Evolutionary conservation across 1,140 invertebrate genomes (phyloP).

Genomic region (Atta texana): DNA sequence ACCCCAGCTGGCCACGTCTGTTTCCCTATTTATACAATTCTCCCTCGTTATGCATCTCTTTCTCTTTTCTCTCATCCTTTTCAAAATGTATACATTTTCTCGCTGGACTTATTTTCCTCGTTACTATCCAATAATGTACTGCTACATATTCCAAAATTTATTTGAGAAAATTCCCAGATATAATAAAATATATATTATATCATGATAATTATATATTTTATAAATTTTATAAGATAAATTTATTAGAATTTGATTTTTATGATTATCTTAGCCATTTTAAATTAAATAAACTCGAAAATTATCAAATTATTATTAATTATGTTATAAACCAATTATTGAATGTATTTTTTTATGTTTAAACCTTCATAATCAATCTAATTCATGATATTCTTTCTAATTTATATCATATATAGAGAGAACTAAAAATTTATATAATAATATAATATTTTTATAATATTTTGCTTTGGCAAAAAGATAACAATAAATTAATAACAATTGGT

Average conservation of each 20-base stretch:
- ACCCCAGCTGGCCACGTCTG: slow-evolving; percentile 76
- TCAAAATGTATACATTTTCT: slow-evolving; percentile 34
- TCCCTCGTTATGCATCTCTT: slow-evolving; percentile 69
- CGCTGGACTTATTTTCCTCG: slow-evolving; percentile 9
- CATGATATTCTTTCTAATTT: not conserved
- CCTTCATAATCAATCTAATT: not conserved
- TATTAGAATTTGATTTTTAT: not conserved
- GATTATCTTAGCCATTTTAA: not conserved
- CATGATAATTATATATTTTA: not conserved
- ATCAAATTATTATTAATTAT: not conserved
- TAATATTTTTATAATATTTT: too few relatives aligned
- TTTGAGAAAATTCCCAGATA: not conserved
- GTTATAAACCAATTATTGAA: not conserved
- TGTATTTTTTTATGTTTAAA: not conserved
- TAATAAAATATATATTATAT: not conserved
- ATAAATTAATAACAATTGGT: slow-evolving; percentile 42
- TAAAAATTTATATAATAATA: not conserved
- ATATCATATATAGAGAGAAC: not conserved
- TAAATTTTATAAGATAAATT: not conserved
- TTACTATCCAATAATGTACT: slow-evolving; percentile 23
- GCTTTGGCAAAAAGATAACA: not conserved
- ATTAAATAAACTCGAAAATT: not conserved
- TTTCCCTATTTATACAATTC: slow-evolving; percentile 81
- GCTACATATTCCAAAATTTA: not conserved
- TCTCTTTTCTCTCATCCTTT: slow-evolving; percentile 46